Evolutionary conservation across 2,888 invertebrate species (phyloP), one percentile per base, ranked within the genome.

Genomic region (Spisula solida): DNA sequence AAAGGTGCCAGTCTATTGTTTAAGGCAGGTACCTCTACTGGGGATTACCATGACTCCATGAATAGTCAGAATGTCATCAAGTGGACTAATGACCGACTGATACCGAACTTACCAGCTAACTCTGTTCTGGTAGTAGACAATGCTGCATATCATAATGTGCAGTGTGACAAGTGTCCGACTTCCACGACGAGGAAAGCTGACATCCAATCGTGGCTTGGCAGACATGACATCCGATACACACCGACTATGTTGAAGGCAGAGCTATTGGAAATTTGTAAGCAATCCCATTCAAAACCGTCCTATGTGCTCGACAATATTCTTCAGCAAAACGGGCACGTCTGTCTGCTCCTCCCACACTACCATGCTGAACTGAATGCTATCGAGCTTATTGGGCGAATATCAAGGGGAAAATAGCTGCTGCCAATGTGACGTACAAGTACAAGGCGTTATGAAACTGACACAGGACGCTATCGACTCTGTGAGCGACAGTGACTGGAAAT

Each of bases 141-240:
- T n/a, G n/a, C n/a, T n/a, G n/a, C n/a, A n/a, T n/a, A n/a, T 29
- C 90, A 85, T 41, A 86, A 85, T 47, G 1, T 86, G 0, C 88
- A 88, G 31, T 70, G 34, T n/a, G 88, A 88, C 60, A 88, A 86
- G 41, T 48, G 66, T 10, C 86, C 90, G n/a, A 87, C 80, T 6
- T 20, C 29, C 29, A 4, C 86, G n/a, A 75, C 81, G 0, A 81
- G 79, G 31, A 88, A 88, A 66, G 66, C n/a, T 4, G 86, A 88
- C 16, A 84, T 88, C 12, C 81, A 88, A 41, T 78, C 31, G 1
- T 90, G 87, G 88, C 81, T 90, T 8, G 25, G 41, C 6, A 31
- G 88, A 48, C 47, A 70, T 25, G n/a, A 29, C 5, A 51, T n/a
- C n/a, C n/a, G n/a, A n/a, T n/a, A n/a, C n/a, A n/a, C n/a, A n/a